A percentile compares a stretch with the other conserved stretches of the same genome.
phyloP scores from a whole-genome alignment of 2,797 vertebrate genomes.

The Neoniphon sammara region DNA sequence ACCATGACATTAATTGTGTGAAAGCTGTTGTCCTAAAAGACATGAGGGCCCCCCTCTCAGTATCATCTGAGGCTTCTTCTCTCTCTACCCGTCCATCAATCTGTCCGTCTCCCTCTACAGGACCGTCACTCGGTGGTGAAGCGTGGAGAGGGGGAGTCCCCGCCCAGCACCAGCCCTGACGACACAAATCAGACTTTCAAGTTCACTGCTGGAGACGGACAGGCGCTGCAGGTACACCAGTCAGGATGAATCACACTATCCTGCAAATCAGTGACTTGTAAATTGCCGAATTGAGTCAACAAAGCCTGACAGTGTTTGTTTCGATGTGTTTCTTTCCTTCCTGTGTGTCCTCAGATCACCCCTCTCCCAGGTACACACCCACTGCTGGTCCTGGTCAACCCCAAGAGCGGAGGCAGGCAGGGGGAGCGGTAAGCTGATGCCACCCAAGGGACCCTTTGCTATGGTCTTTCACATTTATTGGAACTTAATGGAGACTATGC shows the following conservation, averaged over 20 bases:
- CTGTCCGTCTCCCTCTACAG: slow-evolving; percentile 62
- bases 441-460: not conserved
- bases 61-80: not conserved
- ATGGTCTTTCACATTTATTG: no score
- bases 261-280: not conserved
- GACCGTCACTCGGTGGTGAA: slow-evolving; percentile 88
- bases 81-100: not conserved
- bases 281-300: not conserved
- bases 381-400: slow-evolving; percentile 93
- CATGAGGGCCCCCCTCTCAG: no score
- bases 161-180: slow-evolving; percentile 85
- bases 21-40: no score
- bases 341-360: slow-evolving; percentile 84
- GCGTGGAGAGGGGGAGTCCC: slow-evolving; percentile 85
- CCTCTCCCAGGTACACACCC: slow-evolving; percentile 91
- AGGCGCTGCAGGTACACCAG: slow-evolving; percentile 86
- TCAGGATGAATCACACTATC: not conserved
- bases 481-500: not conserved
- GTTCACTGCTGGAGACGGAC: slow-evolving; percentile 86
- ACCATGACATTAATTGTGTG: no score
- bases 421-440: slow-evolving; percentile 87
- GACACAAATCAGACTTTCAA: slow-evolving; percentile 86
- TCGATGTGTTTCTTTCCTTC: slow-evolving; percentile 14
- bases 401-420: slow-evolving; percentile 94
- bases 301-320: not conserved